phyloP scores from a whole-genome alignment of 2,888 invertebrate species.

The Thereva nobilitata region DNA sequence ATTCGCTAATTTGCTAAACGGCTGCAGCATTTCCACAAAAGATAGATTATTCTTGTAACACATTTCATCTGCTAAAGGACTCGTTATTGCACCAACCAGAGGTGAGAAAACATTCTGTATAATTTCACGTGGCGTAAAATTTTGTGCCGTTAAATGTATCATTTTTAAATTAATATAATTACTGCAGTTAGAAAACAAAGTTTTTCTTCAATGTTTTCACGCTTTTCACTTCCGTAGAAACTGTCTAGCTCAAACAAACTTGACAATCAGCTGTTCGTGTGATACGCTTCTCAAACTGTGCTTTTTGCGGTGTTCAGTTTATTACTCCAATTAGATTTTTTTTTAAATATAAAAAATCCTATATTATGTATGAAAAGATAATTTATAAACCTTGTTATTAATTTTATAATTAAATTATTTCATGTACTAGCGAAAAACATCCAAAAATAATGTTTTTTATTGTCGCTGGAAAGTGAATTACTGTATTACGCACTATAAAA shows the following conservation, averaged over 20 bases:
- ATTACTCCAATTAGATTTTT: too few relatives aligned
- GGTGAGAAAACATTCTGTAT: constrained; percentile 90
- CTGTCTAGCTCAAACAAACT: not conserved
- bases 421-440: too few relatives aligned
- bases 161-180: constrained; percentile 44
- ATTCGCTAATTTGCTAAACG: constrained; percentile 76
- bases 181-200: not conserved
- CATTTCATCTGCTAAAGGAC: constrained; percentile 78
- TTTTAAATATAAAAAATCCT: too few relatives aligned
- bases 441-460: too few relatives aligned
- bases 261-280: constrained; percentile 7
- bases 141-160: constrained; percentile 63
- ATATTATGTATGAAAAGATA: too few relatives aligned
- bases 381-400: too few relatives aligned
- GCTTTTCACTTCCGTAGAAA: constrained; percentile 1
- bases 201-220: not conserved
- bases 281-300: not conserved
- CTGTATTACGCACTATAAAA: constrained; percentile 18
- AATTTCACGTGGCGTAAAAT: constrained; percentile 78
- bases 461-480: not conserved
- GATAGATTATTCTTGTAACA: constrained; percentile 90
- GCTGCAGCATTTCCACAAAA: constrained; percentile 87
- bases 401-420: too few relatives aligned
- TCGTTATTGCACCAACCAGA: constrained; percentile 82
- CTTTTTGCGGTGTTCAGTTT: too few relatives aligned